Evolutionary conservation across 2,797 vertebrate genomes (phyloP), one percentile per base, ranked within the genome.

Genomic region (Chaenodraco wilsoni): DNA sequence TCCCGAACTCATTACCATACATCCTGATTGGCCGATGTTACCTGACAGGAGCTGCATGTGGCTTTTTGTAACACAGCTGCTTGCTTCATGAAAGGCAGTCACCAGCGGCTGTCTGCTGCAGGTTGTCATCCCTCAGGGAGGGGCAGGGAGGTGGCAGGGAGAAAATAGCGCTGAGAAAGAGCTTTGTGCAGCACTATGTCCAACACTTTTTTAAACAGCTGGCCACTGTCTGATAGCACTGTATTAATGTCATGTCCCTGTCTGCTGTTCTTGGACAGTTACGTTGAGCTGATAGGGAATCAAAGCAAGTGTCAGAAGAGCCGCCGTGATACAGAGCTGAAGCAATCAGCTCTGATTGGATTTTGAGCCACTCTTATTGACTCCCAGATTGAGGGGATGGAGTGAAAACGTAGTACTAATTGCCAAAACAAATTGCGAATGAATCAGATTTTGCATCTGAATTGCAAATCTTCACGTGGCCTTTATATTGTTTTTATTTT

Each of bases 331-430:
- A 69, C 72, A 4, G 69, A 84, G 77, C 43, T 72, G 15, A 0
- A 69, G 86, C 91, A 92, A 91, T 92, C 88, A 91, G 72, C 72
- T 76, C 84, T 92, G 91, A 93, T 93, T 93, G 86, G 79, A 91
- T 92, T 92, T 87, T 84, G 78, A 89, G 88, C 67, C 83, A 70
- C 70, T 83, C 83, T 74, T 84, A 90, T 93, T 92, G 91, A 87
- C 86, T 83, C 81, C 73, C 75, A 83, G 90, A 90, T 90, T 82
- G 83, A 77, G 75, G 76, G 84, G 78, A 56, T 72, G 84, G 58
- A 87, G 78, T n/a, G 46, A 85, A 79, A 82, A 64, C 48, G 55
- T 69, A 80, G 84, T 69, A 70, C 58, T 89, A 92, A 91, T 91
- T 90, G 81, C 70, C 83, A 91, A 90, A 90, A 84, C 89, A 91